Evolutionary conservation across 2,113 vertebrate species (phyloP).

Genomic region (Chamaea fasciata): DNA sequence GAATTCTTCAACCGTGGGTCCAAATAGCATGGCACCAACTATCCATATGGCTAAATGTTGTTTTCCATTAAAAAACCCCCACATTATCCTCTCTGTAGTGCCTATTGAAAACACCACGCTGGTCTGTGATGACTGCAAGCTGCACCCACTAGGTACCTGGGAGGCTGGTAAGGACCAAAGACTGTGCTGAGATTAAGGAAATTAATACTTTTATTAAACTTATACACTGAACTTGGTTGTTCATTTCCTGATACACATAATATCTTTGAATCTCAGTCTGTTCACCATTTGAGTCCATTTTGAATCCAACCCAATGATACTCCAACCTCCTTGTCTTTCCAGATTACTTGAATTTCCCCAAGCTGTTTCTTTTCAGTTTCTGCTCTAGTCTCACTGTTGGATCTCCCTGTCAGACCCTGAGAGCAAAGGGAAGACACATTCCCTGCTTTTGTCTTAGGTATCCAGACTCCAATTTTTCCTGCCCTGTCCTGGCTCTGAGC

Average conservation of each 20-base stretch:
- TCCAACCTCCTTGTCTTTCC: not conserved
- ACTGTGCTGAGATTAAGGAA: not conserved
- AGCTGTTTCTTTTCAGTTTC: not conserved
- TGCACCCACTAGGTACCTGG: not conserved
- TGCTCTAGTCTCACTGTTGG: not conserved
- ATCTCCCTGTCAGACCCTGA: not conserved
- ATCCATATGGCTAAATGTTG: not conserved
- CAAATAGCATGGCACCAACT: not conserved
- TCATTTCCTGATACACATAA: not conserved
- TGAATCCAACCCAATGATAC: not conserved
- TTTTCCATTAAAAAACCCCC: not conserved
- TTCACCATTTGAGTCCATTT: not conserved
- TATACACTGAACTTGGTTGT: rapidly evolving
- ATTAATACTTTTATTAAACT: not conserved
- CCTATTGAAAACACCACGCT: not conserved
- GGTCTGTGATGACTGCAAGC: not conserved
- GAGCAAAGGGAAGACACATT: not conserved
- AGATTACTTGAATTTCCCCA: not conserved
- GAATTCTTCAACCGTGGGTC: not conserved
- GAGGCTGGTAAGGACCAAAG: not conserved
- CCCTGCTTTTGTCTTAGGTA: not conserved
- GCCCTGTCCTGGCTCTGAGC: not conserved
- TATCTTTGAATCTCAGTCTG: not conserved
- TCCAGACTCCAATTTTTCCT: not conserved
- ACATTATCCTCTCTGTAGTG: not conserved